Evolutionary conservation across 2,113 vertebrate species (phyloP).

Genomic region (Bettongia penicillata): DNA sequence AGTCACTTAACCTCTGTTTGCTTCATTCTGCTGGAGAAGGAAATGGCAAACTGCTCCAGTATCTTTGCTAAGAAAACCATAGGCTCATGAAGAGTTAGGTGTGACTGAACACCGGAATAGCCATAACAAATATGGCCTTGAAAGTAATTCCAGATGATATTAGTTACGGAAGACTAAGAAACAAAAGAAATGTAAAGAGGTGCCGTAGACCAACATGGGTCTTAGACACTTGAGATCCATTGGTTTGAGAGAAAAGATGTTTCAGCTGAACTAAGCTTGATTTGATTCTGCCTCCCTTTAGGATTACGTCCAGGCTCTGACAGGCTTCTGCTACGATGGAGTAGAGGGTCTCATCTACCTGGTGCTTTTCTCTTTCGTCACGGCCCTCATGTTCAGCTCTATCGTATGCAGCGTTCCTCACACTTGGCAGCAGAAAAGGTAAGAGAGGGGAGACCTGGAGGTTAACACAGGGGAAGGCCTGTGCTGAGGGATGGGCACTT

Average conservation of each 20-base stretch:
- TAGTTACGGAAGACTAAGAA: not conserved
- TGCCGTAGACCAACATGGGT: not conserved
- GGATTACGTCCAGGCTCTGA: slow-evolving; percentile 96
- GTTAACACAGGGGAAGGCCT: not conserved
- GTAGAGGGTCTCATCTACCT: slow-evolving; percentile 98
- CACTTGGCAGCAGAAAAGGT: slow-evolving; percentile 96
- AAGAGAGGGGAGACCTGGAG: slow-evolving; percentile 50
- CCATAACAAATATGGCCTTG: not conserved
- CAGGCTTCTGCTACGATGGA: slow-evolving; percentile 96
- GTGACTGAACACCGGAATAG: not conserved
- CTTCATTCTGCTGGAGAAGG: not conserved
- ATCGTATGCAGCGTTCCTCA: slow-evolving; percentile 96
- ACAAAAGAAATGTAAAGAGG: not conserved
- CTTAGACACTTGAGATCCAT: not conserved
- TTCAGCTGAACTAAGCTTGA: not conserved
- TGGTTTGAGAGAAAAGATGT: not conserved
- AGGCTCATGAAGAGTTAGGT: no score
- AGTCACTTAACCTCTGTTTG: not conserved
- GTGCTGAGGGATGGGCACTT: not conserved
- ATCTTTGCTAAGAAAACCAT: not conserved
- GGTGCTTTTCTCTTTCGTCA: slow-evolving; percentile 97
- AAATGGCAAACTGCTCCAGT: not conserved
- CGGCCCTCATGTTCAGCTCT: slow-evolving; percentile 98
- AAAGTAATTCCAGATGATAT: not conserved
- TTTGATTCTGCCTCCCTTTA: slow-evolving; percentile 64